Conservation (phyloP, 2,797 vertebrate genomes). For the Cossypha niveicapilla region DNA sequence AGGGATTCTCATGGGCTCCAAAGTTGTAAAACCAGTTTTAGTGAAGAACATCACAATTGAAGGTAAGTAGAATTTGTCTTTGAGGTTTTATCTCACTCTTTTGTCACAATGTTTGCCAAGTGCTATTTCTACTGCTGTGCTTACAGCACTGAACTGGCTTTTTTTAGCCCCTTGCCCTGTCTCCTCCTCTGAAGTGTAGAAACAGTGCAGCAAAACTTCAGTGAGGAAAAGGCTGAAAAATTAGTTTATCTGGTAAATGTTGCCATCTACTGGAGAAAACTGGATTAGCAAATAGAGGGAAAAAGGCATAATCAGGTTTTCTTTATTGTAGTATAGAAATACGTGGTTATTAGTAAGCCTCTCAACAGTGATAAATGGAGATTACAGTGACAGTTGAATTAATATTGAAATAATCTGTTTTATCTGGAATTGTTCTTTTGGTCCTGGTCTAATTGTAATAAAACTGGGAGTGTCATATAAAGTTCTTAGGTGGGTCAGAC, state of each 20-base stretch:
- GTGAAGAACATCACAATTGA: constrained; percentile 94
- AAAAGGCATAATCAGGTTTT: background rate
- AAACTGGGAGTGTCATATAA: background rate
- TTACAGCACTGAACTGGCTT: background rate
- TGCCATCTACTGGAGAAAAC: constrained; percentile 51
- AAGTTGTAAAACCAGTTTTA: constrained; percentile 89
- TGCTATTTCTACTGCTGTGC: background rate
- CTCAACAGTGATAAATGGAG: background rate
- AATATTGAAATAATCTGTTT: background rate
- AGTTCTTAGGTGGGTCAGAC: background rate
- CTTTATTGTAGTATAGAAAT: background rate
- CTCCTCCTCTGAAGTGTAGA: background rate
- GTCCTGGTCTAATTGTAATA: background rate
- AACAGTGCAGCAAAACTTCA: background rate
- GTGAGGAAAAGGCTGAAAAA: background rate
- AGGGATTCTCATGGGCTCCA: constrained; percentile 87
- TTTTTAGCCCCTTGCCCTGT: background rate
- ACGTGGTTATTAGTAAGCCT: background rate
- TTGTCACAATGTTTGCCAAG: background rate
- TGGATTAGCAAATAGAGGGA: background rate
- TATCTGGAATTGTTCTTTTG: background rate
- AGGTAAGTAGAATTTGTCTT: constrained; percentile 73
- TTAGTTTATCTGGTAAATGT: background rate
- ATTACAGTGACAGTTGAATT: background rate
- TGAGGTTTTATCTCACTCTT: background rate